Conservation (phyloP, 2,113 vertebrate species). For the Scolopax mira region DNA sequence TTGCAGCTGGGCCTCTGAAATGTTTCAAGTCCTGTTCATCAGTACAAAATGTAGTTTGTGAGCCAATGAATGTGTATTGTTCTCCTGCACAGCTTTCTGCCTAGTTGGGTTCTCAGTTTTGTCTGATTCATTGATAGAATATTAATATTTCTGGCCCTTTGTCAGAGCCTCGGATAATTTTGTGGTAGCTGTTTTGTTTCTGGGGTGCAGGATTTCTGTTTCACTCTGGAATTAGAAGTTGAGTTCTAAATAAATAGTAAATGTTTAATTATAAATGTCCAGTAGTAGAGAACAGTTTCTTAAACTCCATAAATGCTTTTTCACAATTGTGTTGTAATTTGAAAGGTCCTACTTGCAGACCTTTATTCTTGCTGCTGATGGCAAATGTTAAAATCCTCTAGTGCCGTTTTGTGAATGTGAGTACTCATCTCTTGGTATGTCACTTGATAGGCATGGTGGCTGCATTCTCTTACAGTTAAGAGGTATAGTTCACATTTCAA, state of each 20-base stretch:
- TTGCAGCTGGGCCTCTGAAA: neutral
- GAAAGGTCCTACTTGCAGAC: neutral
- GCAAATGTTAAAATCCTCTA: neutral
- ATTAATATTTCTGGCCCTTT: neutral
- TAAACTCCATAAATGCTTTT: neutral
- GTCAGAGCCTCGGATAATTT: neutral
- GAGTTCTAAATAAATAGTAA: neutral
- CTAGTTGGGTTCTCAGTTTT: neutral
- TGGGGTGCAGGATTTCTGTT: neutral
- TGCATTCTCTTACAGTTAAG: neutral
- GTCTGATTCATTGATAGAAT: neutral
- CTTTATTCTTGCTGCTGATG: neutral
- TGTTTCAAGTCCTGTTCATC: neutral
- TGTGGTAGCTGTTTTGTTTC: neutral
- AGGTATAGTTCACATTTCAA: neutral
- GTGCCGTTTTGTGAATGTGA: neutral
- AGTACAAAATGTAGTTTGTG: neutral
- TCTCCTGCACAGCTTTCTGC: neutral
- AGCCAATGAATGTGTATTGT: neutral
- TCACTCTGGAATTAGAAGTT: neutral
- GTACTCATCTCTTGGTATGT: neutral
- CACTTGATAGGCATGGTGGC: neutral
- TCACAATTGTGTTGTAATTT: neutral
- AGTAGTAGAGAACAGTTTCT: neutral
- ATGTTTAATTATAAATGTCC: neutral